A percentile compares a stretch with the other conserved stretches of the same genome.
phyloP scores from a whole-genome alignment of 1,140 invertebrate genomes.

The Leptopilina clavipes region DNA sequence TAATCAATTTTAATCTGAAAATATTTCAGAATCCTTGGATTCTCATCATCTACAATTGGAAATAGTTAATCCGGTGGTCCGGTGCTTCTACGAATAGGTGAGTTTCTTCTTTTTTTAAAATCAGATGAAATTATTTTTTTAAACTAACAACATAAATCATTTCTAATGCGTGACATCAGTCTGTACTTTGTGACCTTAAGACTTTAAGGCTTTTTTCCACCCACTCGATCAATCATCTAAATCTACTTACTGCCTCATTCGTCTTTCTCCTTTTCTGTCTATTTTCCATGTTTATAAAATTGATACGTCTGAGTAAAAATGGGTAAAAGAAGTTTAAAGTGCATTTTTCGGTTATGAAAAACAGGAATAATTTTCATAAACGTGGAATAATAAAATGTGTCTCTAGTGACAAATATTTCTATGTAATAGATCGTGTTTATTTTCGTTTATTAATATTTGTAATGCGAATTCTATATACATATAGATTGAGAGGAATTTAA shows the following conservation, averaged over 20 bases:
- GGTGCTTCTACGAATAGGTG: conserved; percentile 3
- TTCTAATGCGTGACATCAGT: not conserved
- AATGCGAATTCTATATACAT: not conserved
- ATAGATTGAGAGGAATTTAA: not conserved
- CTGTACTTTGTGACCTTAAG: not conserved
- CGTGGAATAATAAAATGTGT: too few species aligned
- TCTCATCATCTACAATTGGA: not conserved
- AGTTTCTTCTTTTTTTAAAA: not conserved
- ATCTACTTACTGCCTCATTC: conserved; percentile 6
- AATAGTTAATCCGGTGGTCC: conserved; percentile 8
- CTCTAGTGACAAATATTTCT: too few species aligned
- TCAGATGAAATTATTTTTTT: not conserved
- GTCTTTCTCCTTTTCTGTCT: not conserved
- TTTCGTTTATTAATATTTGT: not conserved
- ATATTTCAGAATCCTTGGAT: not conserved
- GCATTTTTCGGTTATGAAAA: too few species aligned
- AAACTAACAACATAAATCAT: not conserved
- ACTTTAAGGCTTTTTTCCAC: not conserved
- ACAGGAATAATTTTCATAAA: too few species aligned
- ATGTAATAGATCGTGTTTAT: too few species aligned
- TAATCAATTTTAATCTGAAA: not conserved
- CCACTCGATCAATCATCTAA: conserved; percentile 2
- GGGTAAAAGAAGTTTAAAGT: too few species aligned
- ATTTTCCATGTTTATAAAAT: not conserved
- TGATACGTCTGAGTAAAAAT: too few species aligned